These are phyloP conservation scores for Cryptocheilus praepositus DNA, from an alignment of 2,888 invertebrate genomes.

Conservation along the genomic window DNA sequence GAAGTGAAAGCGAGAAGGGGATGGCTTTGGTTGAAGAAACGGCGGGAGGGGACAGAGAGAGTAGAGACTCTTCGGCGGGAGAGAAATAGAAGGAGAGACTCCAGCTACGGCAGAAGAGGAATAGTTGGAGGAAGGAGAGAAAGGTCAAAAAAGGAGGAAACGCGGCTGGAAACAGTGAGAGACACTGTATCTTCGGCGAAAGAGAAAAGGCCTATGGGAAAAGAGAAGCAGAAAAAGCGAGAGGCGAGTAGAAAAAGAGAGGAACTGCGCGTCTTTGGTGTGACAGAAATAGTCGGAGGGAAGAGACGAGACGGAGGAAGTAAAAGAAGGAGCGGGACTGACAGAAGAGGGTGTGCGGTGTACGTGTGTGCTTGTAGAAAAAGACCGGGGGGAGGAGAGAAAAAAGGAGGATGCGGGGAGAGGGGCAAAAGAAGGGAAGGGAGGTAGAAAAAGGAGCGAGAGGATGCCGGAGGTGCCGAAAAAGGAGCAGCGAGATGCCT, in stretches of 20 bases:
- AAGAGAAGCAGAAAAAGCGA: neutral
- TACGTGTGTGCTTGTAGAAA: conserved; percentile 13
- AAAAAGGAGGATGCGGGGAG: conserved; percentile 24
- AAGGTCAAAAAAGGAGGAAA: too few relatives aligned
- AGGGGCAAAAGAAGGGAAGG: conserved; percentile 29
- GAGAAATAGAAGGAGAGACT: conserved; percentile 8
- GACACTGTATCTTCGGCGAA: conserved; percentile 4
- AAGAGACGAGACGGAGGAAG: conserved; percentile 41
- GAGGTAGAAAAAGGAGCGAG: conserved; percentile 40
- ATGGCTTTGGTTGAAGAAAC: conserved; percentile 2
- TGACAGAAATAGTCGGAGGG: conserved; percentile 31
- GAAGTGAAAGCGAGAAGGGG: neutral
- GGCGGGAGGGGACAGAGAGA: neutral
- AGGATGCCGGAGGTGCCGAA: conserved; percentile 51
- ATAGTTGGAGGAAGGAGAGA: conserved; percentile 7
- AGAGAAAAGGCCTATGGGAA: neutral
- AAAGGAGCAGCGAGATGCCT: conserved; percentile 55
- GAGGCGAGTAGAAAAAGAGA: conserved; percentile 12
- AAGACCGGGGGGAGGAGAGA: conserved; percentile 16
- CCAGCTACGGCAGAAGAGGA: neutral
- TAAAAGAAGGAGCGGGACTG: conserved; percentile 19
- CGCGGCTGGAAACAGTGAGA: too few relatives aligned
- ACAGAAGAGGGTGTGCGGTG: conserved; percentile 17
- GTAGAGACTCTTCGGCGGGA: neutral
- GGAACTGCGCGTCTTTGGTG: conserved; percentile 24